Base-by-base conservation (phyloP, 2,888 invertebrate genomes). In the Aleiodes testaceus region DNA sequence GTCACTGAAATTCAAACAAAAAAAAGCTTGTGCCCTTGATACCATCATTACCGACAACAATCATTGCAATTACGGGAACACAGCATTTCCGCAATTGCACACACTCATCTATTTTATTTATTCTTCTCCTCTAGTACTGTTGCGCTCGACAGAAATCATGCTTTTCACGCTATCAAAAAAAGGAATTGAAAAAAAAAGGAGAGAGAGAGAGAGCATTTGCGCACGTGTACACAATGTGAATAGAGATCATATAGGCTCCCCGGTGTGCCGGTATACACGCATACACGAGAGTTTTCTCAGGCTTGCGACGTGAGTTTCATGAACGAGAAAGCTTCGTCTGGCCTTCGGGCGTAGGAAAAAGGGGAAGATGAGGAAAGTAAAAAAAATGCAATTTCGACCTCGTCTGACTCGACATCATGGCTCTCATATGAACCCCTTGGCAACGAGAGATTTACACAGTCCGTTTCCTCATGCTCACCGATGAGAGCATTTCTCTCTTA, bases 21-120 rank as follows among this genome's bases (percentile, higher is more conserved):
- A 36, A 50, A 52, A 42, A 16, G 1, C 22, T 16, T 2, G 20
- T 55, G 44, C 53, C 66, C 66, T 67, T 67, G 66, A 26, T 53
- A 53, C 20, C 53, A 18, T 66, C 16, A 66, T 66, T 66, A 66
- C 44, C n/a, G 53, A 44, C 42, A 52, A 66, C 47, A 52, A 52
- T 52, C 66, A 55, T 42, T 66, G 30, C 36, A 66, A 66, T 66
- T 42, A 53, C 53, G 53, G 55, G 36, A 53, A 67, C 53, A 53
- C 42, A 45, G 22, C 16, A 65, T 22, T 65, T 65, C 49, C 49
- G 65, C 65, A 59, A 9, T 30, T 59, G 55, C 30, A 36, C 52
- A 52, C 16, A 53, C 26, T 53, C n/a, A 12, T 9, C n/a, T 53
- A 12, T 53, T 53, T 53, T 2, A 2, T 26, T 26, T 26, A n/a